Conservation (phyloP, 2,113 vertebrate genomes). For the Sialia sialis region DNA sequence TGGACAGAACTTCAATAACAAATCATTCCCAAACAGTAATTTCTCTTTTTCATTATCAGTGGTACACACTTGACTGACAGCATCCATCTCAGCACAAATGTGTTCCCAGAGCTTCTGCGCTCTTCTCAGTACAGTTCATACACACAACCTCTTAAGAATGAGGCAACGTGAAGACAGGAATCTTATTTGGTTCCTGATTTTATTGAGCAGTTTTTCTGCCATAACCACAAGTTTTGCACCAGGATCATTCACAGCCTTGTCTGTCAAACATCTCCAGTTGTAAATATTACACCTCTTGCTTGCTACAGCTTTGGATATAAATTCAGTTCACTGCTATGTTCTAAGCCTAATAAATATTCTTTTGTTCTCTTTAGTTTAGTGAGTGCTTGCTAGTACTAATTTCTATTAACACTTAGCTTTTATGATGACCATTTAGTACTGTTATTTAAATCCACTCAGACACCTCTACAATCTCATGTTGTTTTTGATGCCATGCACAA, state of each 20-base stretch:
- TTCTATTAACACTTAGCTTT: neutral
- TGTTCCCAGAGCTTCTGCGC: neutral
- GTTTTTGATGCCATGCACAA: neutral
- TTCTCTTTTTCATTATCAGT: conserved; percentile 61
- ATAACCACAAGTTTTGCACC: neutral
- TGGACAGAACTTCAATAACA: conserved; percentile 66
- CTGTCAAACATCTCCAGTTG: neutral
- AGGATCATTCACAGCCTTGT: neutral
- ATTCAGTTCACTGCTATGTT: neutral
- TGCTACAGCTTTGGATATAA: neutral
- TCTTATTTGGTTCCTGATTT: conserved; percentile 32
- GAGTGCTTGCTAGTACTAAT: neutral
- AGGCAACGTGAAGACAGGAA: conserved; percentile 6
- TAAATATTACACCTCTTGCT: neutral
- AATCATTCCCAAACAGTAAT: conserved; percentile 57
- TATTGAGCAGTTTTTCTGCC: conserved; percentile 4
- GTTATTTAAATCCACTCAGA: neutral
- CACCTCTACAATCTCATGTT: neutral
- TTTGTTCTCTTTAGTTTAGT: neutral
- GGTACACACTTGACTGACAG: conserved; percentile 48
- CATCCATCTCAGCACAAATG: neutral
- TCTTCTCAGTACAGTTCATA: neutral
- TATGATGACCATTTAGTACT: neutral
- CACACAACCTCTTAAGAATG: neutral
- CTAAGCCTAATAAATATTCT: neutral